Conservation (phyloP, 2,113 vertebrate genomes). For the Sarotherodon lohbergeri region DNA sequence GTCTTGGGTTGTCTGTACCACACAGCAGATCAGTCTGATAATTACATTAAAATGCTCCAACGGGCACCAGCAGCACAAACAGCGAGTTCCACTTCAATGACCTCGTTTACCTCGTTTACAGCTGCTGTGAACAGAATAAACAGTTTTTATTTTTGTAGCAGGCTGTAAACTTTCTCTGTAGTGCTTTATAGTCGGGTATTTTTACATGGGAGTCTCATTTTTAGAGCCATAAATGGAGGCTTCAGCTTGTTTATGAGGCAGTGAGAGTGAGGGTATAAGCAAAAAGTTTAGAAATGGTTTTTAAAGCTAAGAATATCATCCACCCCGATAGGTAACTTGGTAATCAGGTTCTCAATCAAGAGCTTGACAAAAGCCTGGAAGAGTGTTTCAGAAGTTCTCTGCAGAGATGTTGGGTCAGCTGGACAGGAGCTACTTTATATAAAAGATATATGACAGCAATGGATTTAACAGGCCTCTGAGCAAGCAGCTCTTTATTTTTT, state of each 20-base stretch:
- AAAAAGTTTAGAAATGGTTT: not conserved
- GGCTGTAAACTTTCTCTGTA: not conserved
- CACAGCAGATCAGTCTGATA: not conserved
- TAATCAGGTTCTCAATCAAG: not conserved
- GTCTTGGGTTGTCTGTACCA: not conserved
- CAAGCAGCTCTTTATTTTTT: not conserved
- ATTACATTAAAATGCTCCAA: not conserved
- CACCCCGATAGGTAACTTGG: accelerated
- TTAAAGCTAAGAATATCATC: not conserved
- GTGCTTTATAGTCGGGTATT: not conserved
- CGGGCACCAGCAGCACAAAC: not conserved
- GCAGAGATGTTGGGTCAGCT: not conserved
- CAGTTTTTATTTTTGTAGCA: accelerated
- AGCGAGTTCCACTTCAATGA: not conserved
- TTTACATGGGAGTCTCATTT: accelerated
- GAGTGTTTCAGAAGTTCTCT: not conserved
- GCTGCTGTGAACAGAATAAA: not conserved
- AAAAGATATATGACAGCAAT: accelerated
- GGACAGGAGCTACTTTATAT: not conserved
- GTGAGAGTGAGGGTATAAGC: not conserved
- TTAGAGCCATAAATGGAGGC: not conserved
- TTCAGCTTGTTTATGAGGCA: not conserved
- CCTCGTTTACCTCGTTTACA: not conserved
- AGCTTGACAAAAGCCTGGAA: not conserved
- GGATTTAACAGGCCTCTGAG: not conserved